Evolutionary conservation across 1,140 invertebrate genomes (phyloP).

Genomic region (Lordiphosa collinella): DNA sequence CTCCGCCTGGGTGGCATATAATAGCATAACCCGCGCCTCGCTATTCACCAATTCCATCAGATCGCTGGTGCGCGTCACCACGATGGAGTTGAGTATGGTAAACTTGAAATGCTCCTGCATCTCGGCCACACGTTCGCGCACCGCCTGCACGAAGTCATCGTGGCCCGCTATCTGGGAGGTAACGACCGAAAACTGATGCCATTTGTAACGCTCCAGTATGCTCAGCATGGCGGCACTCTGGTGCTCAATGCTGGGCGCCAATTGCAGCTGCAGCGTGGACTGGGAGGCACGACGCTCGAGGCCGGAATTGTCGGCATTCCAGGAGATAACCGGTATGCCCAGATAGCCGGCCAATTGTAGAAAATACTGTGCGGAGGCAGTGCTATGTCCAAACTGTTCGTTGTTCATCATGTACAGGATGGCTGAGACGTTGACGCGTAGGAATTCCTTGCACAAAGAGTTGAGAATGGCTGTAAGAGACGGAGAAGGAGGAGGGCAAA

Average conservation of each 20-base stretch:
- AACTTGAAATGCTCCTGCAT: conserved; percentile 94
- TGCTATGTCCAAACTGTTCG: conserved; percentile 91
- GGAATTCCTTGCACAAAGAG: conserved; percentile 92
- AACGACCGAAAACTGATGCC: conserved; percentile 97
- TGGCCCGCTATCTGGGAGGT: conserved; percentile 96
- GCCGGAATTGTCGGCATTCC: conserved; percentile 96
- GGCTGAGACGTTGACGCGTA: conserved; percentile 92
- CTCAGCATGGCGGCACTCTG: conserved; percentile 96
- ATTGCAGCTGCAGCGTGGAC: conserved; percentile 91
- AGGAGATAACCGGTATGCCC: conserved; percentile 93
- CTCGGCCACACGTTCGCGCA: conserved; percentile 90
- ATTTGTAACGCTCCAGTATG: conserved; percentile 95
- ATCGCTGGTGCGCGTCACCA: conserved; percentile 85
- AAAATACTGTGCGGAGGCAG: conserved; percentile 95
- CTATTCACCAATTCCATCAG: conserved; percentile 90
- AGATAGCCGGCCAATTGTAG: conserved; percentile 92
- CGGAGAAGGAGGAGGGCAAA: not conserved
- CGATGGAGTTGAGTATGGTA: conserved; percentile 91
- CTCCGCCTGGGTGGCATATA: conserved; percentile 94
- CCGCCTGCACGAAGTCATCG: conserved; percentile 95
- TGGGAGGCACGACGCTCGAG: conserved; percentile 89
- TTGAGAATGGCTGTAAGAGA: conserved; percentile 87
- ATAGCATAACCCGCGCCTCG: conserved; percentile 95
- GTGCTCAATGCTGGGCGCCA: conserved; percentile 96
- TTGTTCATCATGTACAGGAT: conserved; percentile 97